Evolutionary conservation across 2,113 vertebrate genomes (phyloP).

Genomic region (Pogonocichla stellata): DNA sequence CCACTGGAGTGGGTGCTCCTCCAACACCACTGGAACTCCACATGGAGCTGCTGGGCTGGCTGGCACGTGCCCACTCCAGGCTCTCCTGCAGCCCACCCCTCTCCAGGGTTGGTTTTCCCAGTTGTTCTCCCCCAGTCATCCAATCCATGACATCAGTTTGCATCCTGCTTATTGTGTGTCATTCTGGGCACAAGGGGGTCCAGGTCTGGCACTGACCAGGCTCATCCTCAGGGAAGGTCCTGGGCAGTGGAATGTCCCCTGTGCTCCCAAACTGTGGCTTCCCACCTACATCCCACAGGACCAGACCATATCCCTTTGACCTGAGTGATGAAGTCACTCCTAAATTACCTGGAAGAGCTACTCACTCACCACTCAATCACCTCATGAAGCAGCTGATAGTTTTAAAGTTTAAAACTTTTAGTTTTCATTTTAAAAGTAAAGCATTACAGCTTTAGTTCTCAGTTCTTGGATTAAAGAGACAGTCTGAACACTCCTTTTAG

Average conservation of each 20-base stretch:
- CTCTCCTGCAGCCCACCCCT: too few relatives aligned
- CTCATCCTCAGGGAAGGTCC: neutral
- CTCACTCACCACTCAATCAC: neutral
- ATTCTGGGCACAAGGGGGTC: accelerated
- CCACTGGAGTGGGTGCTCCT: accelerated
- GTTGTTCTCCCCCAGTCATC: neutral
- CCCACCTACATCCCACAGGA: neutral
- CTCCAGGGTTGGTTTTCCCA: neutral
- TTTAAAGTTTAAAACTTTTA: neutral
- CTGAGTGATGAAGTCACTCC: neutral
- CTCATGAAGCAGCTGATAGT: neutral
- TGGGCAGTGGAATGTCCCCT: neutral
- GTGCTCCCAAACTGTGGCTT: neutral
- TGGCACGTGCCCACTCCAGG: neutral
- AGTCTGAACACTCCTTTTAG: neutral
- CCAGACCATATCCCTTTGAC: neutral
- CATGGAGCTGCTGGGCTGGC: neutral
- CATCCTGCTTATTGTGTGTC: accelerated
- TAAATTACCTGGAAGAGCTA: neutral
- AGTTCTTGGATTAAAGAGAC: neutral
- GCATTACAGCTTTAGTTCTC: neutral
- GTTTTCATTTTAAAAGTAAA: neutral
- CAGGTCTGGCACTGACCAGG: accelerated
- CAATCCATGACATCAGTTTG: accelerated
- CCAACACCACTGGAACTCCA: neutral